phyloP scores from a whole-genome alignment of 2,888 invertebrate genomes.

The Deroplatys truncata region DNA sequence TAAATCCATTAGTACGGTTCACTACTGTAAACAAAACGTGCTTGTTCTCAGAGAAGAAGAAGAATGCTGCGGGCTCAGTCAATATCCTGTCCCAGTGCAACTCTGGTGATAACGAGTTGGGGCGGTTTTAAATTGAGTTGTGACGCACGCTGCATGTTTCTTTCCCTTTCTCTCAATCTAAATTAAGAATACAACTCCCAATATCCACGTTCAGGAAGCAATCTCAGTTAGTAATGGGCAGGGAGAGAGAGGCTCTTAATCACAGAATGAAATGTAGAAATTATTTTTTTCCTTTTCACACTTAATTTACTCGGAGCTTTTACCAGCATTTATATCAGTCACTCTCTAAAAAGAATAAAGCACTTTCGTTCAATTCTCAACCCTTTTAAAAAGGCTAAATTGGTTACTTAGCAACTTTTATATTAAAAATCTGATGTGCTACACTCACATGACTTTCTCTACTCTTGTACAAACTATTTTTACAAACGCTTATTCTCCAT shows the following conservation, averaged over 20 bases:
- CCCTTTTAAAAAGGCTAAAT: too few relatives aligned
- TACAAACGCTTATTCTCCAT: too few relatives aligned
- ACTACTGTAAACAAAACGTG: too few relatives aligned
- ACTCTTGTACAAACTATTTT: too few relatives aligned
- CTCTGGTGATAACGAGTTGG: neutral
- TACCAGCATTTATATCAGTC: too few relatives aligned
- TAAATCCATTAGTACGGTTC: too few relatives aligned
- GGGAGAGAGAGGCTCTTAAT: neutral
- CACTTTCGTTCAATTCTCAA: too few relatives aligned
- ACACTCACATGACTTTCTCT: too few relatives aligned
- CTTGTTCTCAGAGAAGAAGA: too few relatives aligned
- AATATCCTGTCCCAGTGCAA: neutral
- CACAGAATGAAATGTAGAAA: neutral
- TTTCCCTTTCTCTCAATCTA: neutral
- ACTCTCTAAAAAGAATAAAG: too few relatives aligned
- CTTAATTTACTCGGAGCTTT: neutral
- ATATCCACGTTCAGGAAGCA: neutral
- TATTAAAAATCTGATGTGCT: too few relatives aligned
- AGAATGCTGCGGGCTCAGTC: neutral
- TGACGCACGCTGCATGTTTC: neutral
- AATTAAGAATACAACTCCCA: neutral
- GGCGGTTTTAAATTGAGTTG: neutral
- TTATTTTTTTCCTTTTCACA: neutral
- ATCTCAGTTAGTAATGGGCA: neutral
- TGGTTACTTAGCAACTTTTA: too few relatives aligned